A percentile compares a stretch with the other conserved stretches of the same genome.
Conservation (phyloP, 2,797 vertebrate species). For the Dendrocincla fuliginosa region DNA sequence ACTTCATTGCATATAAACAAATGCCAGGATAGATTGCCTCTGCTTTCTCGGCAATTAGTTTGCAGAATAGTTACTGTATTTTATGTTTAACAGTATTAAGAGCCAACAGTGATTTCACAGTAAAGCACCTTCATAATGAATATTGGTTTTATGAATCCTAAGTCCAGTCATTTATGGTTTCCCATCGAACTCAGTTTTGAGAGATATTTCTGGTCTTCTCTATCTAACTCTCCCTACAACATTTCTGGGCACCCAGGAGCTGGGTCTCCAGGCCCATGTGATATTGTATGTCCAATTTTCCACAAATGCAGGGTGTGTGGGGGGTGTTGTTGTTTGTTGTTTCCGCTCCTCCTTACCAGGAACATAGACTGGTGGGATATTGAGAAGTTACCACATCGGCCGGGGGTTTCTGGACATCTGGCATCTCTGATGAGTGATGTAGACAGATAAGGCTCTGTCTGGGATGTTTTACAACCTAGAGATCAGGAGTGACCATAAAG, state of each 20-base stretch:
- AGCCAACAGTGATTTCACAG: constrained; percentile 53
- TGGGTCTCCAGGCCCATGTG: rapidly evolving
- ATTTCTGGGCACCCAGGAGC: background rate
- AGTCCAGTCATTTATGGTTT: background rate
- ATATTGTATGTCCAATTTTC: background rate
- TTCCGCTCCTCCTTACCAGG: background rate
- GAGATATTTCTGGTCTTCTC: background rate
- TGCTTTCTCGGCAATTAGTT: constrained; percentile 51
- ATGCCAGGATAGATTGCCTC: constrained; percentile 25
- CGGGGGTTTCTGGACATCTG: background rate
- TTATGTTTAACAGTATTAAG: constrained; percentile 54
- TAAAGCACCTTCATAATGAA: constrained; percentile 34
- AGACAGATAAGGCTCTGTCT: background rate
- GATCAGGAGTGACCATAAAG: background rate
- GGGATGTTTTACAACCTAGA: background rate
- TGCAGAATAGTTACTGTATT: constrained; percentile 47
- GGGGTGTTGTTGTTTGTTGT: no score
- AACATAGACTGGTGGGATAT: background rate
- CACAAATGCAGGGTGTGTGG: background rate
- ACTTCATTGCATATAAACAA: constrained; percentile 51
- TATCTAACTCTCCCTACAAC: background rate
- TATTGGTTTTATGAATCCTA: constrained; percentile 32
- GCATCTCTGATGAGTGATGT: background rate
- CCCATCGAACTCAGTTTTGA: background rate
- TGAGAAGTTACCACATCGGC: background rate